Evolutionary conservation across 1,140 invertebrate species (phyloP), one percentile per base, ranked within the genome.

Genomic region (Melanaphis sacchari): DNA sequence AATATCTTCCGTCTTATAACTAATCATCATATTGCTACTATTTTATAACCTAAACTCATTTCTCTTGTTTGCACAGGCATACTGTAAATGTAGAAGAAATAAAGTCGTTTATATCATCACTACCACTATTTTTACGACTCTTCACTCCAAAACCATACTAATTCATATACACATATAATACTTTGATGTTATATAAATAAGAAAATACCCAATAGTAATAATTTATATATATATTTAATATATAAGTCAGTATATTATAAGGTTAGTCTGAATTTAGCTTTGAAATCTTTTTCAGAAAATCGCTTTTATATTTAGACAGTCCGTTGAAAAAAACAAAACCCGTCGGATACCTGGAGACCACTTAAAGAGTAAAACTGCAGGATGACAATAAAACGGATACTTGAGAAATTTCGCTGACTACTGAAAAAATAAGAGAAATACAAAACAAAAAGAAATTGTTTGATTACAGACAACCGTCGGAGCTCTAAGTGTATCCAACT

Each of bases 381-480:
- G 36, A 43, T n/a, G 43, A 41, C 90, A n/a, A 76, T 81, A 92
- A 82, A 92, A 82, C 41, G 90, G 36, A 36, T 82, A 82, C 46
- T 82, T 49, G 90, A 49, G 59, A 15, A 36, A 90, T 54, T 40
- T 90, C 26, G 36, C 88, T 59, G 54, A 90, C 88, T 89, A 38
- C 52, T 26, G 88, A 26, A 89, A 89, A 89, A 89, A 52, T 52
- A 89, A 49, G 49, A 46, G 0, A 36, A 88, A 89, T 88, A 88
- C 46, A 21, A 18, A 89, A 89, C 36, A 90, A 90, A 90, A 88
- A 38, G 43, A 36, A 54, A 40, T 52, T 88, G 88, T 90, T 88
- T 88, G 43, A 90, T 52, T 38, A 31, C 88, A 31, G 52, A 54
- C 49, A 49, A 49, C 54, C 87, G 8, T 89, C 36, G n/a, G 49